Base-by-base conservation (phyloP, 2,797 vertebrate species). In the Acestrorhynchus altus region DNA sequence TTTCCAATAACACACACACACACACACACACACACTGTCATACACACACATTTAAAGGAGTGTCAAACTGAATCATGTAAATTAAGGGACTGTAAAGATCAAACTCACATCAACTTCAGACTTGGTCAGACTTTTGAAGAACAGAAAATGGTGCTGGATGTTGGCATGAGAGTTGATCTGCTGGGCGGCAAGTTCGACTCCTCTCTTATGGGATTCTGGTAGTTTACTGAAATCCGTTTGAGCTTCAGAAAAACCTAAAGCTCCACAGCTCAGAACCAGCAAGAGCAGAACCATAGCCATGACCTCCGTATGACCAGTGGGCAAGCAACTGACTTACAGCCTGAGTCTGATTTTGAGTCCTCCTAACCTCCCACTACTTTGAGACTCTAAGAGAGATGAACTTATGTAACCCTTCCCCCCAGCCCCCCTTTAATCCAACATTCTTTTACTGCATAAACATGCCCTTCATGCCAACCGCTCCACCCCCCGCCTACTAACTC, bases 81-180 rank as follows among this genome's bases (percentile, higher is more conserved):
- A 11, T 4, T 31, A 44, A 0, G 6, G 2, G 31, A 35, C 31
- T 35, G 31, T 35, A 35, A 39, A 47, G 7, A 8, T 18, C 16
- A 7, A 9, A 72, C 72, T 64, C 90, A 94, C 93, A 86, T 92
- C 89, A 0, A 79, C 83, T 0, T 88, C 83, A 0, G 78, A 83
- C 61, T 87, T 90, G 0, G 57, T 65, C 81, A 91, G 0, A 65
- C 46, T 92, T 65, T 51, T 93, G 47, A 89, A 77, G 82, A 90
- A 94, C 63, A 82, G 88, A 77, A 92, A 93, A 86, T 90, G 87
- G 49, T 84, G 87, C 0, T 81, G 81, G 1, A 91, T 78, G 0
- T 44, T 52, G 0, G 35, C 0, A 4, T 90, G 86, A 0, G 83
- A 73, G 74, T 64, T 57, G 1, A 94, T 80, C 0, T 91, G 85